A percentile compares a stretch with the other conserved stretches of the same genome.
These are phyloP conservation scores for Zaprionus lineosus DNA, from an alignment of 2,888 invertebrate genomes.

Conservation along the genomic window DNA sequence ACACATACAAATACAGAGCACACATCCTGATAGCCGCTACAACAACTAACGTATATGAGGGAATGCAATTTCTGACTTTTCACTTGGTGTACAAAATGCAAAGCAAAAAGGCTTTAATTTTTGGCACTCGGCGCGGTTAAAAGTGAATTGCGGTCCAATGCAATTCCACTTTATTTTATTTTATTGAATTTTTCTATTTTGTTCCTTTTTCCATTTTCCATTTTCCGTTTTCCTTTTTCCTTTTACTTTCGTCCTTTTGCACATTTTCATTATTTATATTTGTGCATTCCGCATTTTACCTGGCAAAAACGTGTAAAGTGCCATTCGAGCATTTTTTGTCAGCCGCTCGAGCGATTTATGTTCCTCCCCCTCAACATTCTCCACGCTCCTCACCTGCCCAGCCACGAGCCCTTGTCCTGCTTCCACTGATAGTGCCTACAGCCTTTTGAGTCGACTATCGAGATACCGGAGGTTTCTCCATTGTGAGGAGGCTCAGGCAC, in stretches of 20 bases:
- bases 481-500: not conserved
- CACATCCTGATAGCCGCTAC: slow-evolving; percentile 20
- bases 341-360: slow-evolving; percentile 8
- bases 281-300: slow-evolving; percentile 13
- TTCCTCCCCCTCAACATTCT: not conserved
- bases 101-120: slow-evolving; percentile 40
- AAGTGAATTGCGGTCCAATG: slow-evolving; percentile 65
- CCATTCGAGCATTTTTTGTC: slow-evolving; percentile 28
- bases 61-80: slow-evolving; percentile 68
- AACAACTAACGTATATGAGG: slow-evolving; percentile 42
- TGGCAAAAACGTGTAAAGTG: slow-evolving; percentile 36
- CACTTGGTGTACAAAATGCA: slow-evolving; percentile 48
- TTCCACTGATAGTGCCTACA: no score
- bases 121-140: slow-evolving; percentile 28
- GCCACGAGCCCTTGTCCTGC: no score
- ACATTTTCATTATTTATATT: not conserved
- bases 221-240: no score
- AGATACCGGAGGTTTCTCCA: not conserved
- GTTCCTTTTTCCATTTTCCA: slow-evolving; percentile 11
- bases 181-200: slow-evolving; percentile 32
- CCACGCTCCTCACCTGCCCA: no score
- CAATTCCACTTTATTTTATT: slow-evolving; percentile 32
- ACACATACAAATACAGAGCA: slow-evolving; percentile 15
- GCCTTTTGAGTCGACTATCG: slow-evolving; percentile 10
- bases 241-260: slow-evolving; percentile 4